Evolutionary conservation across 2,113 vertebrate genomes (phyloP), one percentile per base, ranked within the genome.

Genomic region (Ptyas mucosa): DNA sequence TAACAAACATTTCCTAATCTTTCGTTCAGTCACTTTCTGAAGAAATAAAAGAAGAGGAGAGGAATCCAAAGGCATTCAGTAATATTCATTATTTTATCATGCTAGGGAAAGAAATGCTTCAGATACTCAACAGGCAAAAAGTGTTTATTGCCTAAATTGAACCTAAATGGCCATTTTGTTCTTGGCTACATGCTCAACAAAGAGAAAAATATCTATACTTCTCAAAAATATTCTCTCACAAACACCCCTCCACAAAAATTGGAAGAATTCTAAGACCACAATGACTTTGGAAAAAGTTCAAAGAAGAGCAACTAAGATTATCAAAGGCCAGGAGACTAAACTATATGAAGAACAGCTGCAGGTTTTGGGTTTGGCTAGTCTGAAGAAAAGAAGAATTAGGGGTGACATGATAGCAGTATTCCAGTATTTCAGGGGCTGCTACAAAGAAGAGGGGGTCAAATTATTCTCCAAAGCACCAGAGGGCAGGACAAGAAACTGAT

Each of bases 1-100:
- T 85, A 85, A 86, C 88, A 93, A 92, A 85, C 43, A 9, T 87
- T 85, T 61, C 87, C 81, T 87, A 90, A 94, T 92, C 91, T 55
- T 34, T 90, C 61, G 51, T 39, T 91, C 87, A 39, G 91, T 87
- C 89, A n/a, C 14, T 58, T 34, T 58, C 69, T 57, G 43, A 85
- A 89, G 10, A 21, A 64, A 91, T 61, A 85, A 12, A 52, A 46
- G 24, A 94, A 46, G 10, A 57, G 34, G 54, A 95, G 61, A 89
- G 75, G 89, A 92, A 81, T 21, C 18, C 18, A 52, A 46, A 58
- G 29, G 1, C 52, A 26, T 43, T 54, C 23, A 26, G 61, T 85
- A 87, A 4, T 49, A 89, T 93, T 89, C 64, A 26, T 91, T 91
- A 89, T 85, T 93, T 89, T 87, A 64, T 34, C 34, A 81, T 81